Evolutionary conservation across 2,113 vertebrate genomes (phyloP).

Genomic region (Coptodon bakossiorum): DNA sequence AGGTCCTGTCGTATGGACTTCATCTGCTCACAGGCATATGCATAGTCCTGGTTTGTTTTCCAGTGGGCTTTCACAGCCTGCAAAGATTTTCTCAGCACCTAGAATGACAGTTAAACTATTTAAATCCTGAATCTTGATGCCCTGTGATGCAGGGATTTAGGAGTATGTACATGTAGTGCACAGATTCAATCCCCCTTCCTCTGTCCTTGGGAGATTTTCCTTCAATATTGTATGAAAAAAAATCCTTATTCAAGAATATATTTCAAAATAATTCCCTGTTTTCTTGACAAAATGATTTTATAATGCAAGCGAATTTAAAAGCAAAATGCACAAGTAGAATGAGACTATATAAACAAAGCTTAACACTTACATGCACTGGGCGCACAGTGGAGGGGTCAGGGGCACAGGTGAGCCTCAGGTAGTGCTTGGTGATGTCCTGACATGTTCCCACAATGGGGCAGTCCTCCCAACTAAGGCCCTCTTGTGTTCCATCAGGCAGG

Average conservation of each 20-base stretch:
- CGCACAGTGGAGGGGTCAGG: constrained; percentile 85
- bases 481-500: constrained; percentile 67
- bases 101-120: not conserved
- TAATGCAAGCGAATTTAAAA: not conserved
- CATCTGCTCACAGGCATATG: constrained; percentile 90
- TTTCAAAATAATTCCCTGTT: not conserved
- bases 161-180: not conserved
- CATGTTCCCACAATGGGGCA: constrained; percentile 86
- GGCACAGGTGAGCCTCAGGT: constrained; percentile 87
- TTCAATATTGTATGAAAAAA: not conserved
- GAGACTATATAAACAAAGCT: not conserved
- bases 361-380: constrained; percentile 76
- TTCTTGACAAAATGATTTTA: not conserved
- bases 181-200: not conserved
- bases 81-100: constrained; percentile 85
- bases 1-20: constrained; percentile 91
- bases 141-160: not conserved
- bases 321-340: not conserved
- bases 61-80: constrained; percentile 82
- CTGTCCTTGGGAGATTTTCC: not conserved
- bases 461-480: constrained; percentile 86
- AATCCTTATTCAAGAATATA: not conserved
- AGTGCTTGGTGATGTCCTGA: constrained; percentile 85
- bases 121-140: not conserved
- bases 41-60: constrained; percentile 85